Percentiles rank a stretch among this genome's conserved stretches.
Conservation (phyloP, 2,888 invertebrate species). For the Latrodectus elegans region DNA sequence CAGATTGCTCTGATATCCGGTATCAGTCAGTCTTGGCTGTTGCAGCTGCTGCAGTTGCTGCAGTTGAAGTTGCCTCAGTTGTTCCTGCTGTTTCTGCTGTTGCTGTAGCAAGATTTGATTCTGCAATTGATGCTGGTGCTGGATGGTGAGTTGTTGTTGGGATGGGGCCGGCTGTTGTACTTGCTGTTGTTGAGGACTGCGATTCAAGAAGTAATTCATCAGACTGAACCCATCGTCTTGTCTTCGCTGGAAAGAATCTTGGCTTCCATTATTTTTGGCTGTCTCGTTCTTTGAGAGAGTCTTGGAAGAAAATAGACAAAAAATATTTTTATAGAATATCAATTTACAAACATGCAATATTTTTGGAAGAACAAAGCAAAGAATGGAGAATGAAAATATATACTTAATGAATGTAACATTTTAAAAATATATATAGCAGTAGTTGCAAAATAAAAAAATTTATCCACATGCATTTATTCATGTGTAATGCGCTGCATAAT, state of each 20-base stretch:
- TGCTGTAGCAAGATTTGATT: constrained; percentile 26
- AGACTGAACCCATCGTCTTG: constrained; percentile 58
- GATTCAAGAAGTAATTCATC: constrained; percentile 51
- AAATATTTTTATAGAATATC: background rate
- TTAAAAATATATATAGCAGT: no score
- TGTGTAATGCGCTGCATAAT: no score
- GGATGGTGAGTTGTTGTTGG: constrained; percentile 32
- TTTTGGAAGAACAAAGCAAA: no score
- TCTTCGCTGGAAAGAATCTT: constrained; percentile 14
- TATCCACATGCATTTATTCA: no score
- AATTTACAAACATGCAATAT: no score
- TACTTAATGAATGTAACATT: no score
- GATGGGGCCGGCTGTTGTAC: constrained; percentile 17
- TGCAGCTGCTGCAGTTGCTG: constrained; percentile 37
- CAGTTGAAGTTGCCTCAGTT: constrained; percentile 3
- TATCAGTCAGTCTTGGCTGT: background rate
- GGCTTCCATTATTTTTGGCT: background rate
- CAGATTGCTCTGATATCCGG: constrained; percentile 24
- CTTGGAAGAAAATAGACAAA: background rate
- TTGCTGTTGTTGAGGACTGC: constrained; percentile 30
- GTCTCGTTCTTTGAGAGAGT: background rate
- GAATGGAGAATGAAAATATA: no score
- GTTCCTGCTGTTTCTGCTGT: constrained; percentile 31
- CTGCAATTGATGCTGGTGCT: constrained; percentile 44
- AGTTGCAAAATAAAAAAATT: no score